Percentiles rank a stretch among this genome's conserved stretches.
Conservation (phyloP, 2,797 vertebrate species). For the Smutsia gigantea region DNA sequence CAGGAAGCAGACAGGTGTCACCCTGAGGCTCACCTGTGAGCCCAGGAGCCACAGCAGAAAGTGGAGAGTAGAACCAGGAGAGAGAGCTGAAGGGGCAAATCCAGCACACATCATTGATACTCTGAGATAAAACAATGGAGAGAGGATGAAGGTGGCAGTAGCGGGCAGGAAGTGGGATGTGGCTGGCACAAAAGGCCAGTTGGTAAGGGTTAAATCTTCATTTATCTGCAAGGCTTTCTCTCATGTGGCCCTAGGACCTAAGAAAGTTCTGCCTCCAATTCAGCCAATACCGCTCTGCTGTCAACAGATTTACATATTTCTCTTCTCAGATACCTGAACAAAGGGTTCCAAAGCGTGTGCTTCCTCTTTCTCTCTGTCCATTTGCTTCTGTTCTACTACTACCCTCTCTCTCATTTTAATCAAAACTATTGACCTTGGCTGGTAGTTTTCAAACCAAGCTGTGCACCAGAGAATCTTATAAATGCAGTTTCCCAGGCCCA, state of each 20-base stretch:
- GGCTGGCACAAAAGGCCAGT: rapidly evolving
- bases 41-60: neutral
- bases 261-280: neutral
- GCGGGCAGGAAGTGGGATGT: neutral
- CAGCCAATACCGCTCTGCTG: neutral
- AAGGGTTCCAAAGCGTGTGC: neutral
- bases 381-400: neutral
- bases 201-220: neutral
- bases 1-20: neutral
- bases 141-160: neutral
- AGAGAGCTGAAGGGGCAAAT: neutral
- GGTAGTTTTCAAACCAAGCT: neutral
- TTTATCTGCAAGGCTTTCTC: neutral
- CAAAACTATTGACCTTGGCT: neutral
- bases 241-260: neutral
- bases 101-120: neutral
- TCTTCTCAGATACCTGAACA: neutral
- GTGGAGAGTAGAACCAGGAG: neutral
- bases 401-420: neutral
- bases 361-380: neutral
- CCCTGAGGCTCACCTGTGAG: neutral
- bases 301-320: neutral
- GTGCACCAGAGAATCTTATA: neutral
- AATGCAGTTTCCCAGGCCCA: neutral
- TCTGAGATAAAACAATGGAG: neutral